These are phyloP conservation scores for Corvus hawaiiensis DNA, from an alignment of 2,113 vertebrate genomes.

Conservation along the genomic window DNA sequence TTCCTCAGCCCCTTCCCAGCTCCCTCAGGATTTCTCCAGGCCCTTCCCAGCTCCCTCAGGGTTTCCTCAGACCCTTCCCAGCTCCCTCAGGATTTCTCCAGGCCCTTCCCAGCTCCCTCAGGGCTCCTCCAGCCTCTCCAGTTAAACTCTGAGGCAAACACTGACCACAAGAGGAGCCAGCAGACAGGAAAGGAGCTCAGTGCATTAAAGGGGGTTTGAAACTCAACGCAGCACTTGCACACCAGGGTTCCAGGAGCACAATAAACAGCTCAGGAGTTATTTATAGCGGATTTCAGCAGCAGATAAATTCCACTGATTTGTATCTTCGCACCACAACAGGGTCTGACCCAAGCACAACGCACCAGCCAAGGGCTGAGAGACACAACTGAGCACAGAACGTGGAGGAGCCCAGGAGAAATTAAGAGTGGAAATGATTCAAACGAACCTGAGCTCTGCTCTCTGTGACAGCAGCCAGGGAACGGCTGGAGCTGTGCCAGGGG, in stretches of 20 bases:
- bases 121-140: background rate
- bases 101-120: background rate
- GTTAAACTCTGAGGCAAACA: background rate
- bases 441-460: background rate
- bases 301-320: background rate
- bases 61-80: no score
- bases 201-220: background rate
- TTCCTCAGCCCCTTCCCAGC: no score
- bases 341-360: background rate
- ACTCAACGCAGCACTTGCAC: background rate
- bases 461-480: background rate
- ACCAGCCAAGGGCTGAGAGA: background rate
- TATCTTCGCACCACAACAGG: background rate
- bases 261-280: background rate
- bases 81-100: no score
- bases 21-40: no score
- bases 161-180: background rate
- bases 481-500: background rate
- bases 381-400: background rate
- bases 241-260: background rate
- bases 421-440: background rate
- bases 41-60: no score
- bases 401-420: background rate
- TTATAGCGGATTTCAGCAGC: background rate
- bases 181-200: background rate